A percentile compares a stretch with the other conserved stretches of the same genome.
phyloP scores from a whole-genome alignment of 92 coral and sea anemone genomes.

The Diadumene lineata region DNA sequence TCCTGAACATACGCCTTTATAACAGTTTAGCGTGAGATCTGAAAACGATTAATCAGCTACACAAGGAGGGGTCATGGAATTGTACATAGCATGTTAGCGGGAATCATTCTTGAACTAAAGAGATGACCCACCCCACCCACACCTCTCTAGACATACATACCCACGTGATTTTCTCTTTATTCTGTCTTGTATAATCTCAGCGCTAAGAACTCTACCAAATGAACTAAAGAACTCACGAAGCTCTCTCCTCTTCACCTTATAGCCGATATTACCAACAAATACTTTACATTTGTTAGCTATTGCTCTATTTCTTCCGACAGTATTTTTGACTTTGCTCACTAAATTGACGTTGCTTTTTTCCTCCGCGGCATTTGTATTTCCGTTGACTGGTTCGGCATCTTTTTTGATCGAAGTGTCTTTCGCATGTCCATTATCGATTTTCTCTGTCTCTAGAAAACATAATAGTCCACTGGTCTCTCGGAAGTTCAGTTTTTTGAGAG shows the following conservation, averaged over 20 bases:
- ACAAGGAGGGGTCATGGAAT: too few species aligned
- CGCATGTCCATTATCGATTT: neutral
- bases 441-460: slow-evolving; percentile 1
- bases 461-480: neutral
- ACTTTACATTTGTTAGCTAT: slow-evolving; percentile 77
- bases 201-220: slow-evolving; percentile 84
- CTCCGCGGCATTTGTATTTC: neutral
- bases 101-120: neutral
- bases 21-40: too few species aligned
- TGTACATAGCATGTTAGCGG: too few species aligned
- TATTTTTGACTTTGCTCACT: slow-evolving; percentile 49
- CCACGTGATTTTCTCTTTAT: slow-evolving; percentile 85
- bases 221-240: slow-evolving; percentile 68
- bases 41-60: neutral
- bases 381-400: neutral
- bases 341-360: slow-evolving; percentile 7
- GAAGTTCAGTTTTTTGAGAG: neutral
- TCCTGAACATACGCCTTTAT: too few species aligned
- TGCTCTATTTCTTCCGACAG: slow-evolving; percentile 46
- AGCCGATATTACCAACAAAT: slow-evolving; percentile 93
- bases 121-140: neutral
- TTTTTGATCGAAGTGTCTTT: neutral
- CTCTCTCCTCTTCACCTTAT: slow-evolving; percentile 64
- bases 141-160: slow-evolving; percentile 44
- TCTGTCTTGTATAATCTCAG: slow-evolving; percentile 78